Conservation (phyloP, 2,113 vertebrate genomes). For the Trematocara marginatum region DNA sequence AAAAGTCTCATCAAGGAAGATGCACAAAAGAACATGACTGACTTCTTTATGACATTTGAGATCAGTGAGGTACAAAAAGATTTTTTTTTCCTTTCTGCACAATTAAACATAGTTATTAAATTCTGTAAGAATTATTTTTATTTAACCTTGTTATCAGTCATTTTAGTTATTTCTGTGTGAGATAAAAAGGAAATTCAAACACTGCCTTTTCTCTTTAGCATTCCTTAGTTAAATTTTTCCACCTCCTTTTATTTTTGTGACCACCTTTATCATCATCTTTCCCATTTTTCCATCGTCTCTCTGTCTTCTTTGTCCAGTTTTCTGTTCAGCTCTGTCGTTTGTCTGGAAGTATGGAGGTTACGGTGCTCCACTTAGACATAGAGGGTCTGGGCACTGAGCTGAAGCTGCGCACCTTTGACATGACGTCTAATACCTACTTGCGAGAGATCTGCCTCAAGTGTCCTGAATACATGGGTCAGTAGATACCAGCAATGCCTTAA, state of each 20-base stretch:
- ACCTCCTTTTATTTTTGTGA: too few species aligned
- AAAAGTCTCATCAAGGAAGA: slow-evolving; percentile 73
- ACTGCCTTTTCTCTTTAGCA: not conserved
- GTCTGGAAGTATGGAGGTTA: slow-evolving; percentile 68
- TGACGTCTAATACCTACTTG: slow-evolving; percentile 85
- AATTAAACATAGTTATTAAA: not conserved
- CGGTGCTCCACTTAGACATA: slow-evolving; percentile 81
- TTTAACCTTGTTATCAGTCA: not conserved
- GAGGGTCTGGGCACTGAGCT: slow-evolving; percentile 87
- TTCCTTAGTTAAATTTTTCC: not conserved
- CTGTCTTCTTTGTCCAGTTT: slow-evolving; percentile 67
- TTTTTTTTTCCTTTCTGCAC: not conserved
- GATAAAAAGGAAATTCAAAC: not conserved
- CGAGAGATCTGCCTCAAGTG: slow-evolving; percentile 88
- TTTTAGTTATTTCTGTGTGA: not conserved
- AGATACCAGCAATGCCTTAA: not conserved
- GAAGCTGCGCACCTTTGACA: slow-evolving; percentile 85
- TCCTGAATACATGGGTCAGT: slow-evolving; percentile 87
- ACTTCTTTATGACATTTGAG: slow-evolving; percentile 84
- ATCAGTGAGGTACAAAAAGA: slow-evolving; percentile 79
- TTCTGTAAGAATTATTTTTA: not conserved
- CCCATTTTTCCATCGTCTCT: not conserved
- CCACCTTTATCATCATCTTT: not conserved
- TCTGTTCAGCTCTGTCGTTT: slow-evolving; percentile 84
- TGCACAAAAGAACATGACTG: slow-evolving; percentile 83